These are phyloP conservation scores for Calameuta filiformis DNA, from an alignment of 2,888 invertebrate species.

Conservation along the genomic window DNA sequence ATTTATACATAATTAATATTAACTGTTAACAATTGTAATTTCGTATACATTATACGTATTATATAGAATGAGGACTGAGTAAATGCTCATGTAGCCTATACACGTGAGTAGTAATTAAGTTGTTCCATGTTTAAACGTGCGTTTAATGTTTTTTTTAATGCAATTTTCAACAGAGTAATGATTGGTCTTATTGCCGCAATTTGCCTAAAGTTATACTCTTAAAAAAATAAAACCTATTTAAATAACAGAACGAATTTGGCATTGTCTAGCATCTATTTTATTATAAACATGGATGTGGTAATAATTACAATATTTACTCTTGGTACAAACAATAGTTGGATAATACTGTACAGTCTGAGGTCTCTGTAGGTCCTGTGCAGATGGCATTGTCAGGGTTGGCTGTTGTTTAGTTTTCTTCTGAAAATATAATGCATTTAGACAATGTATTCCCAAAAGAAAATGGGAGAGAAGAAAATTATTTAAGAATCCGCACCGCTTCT, in stretches of 20 bases:
- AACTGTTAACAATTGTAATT: not conserved
- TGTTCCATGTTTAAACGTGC: not conserved
- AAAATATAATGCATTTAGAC: conserved; percentile 29
- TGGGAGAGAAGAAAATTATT: conserved; percentile 2
- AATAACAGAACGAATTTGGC: conserved; percentile 56
- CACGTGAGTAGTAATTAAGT: not conserved
- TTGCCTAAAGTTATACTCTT: not conserved
- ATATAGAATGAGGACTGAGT: not conserved
- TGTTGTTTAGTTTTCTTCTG: conserved; percentile 63
- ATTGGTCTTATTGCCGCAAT: not conserved
- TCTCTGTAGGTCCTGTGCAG: conserved; percentile 59
- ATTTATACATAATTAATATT: not conserved
- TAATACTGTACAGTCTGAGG: conserved; percentile 67
- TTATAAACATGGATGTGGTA: conserved; percentile 61
- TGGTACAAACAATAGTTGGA: conserved; percentile 64
- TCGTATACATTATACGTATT: not conserved
- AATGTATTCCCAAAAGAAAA: conserved; percentile 12
- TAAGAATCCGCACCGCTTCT: conserved; percentile 69
- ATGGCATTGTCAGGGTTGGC: conserved; percentile 64
- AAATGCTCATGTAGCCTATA: not conserved
- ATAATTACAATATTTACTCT: conserved; percentile 63
- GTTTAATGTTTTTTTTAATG: not conserved
- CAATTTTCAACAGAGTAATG: not conserved
- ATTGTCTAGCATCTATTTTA: conserved; percentile 66
- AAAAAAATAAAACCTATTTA: conserved; percentile 17